A percentile compares a stretch with the other conserved stretches of the same genome.
Conservation (phyloP, 2,888 invertebrate genomes). For the Pherbina coryleti region DNA sequence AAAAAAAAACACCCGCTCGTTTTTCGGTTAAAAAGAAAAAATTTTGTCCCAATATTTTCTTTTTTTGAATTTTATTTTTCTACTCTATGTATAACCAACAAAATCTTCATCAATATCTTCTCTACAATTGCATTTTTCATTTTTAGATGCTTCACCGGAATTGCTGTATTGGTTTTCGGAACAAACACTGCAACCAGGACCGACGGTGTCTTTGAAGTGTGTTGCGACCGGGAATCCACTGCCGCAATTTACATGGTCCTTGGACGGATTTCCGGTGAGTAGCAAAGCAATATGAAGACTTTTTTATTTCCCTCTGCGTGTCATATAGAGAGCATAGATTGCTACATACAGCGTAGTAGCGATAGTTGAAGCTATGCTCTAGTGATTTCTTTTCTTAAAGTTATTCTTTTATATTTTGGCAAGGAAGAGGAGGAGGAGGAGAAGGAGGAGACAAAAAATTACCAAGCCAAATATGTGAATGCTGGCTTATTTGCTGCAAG, state of each 20-base stretch:
- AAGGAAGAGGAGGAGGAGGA: too few relatives aligned
- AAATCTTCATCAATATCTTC: not conserved
- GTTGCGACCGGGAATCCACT: conserved; percentile 95
- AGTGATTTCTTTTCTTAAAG: not conserved
- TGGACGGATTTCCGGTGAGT: conserved; percentile 89
- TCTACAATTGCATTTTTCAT: conserved; percentile 38
- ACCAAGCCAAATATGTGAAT: too few relatives aligned
- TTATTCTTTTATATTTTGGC: not conserved
- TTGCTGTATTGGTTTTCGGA: conserved; percentile 92
- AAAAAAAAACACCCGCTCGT: too few relatives aligned
- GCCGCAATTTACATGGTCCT: conserved; percentile 91
- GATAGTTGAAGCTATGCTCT: not conserved
- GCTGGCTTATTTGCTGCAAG: too few relatives aligned
- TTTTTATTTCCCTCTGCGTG: not conserved
- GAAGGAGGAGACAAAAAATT: too few relatives aligned
- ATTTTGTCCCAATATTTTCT: too few relatives aligned
- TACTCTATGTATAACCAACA: not conserved
- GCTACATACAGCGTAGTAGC: not conserved
- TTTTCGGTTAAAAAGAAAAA: too few relatives aligned
- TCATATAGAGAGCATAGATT: not conserved
- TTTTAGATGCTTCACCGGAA: conserved; percentile 87
- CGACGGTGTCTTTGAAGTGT: conserved; percentile 91
- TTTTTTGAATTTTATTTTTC: not conserved
- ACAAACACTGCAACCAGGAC: conserved; percentile 91
- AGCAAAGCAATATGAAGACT: not conserved